These are phyloP conservation scores for Nyctibius grandis DNA, from an alignment of 2,797 vertebrate species.

Conservation along the genomic window DNA sequence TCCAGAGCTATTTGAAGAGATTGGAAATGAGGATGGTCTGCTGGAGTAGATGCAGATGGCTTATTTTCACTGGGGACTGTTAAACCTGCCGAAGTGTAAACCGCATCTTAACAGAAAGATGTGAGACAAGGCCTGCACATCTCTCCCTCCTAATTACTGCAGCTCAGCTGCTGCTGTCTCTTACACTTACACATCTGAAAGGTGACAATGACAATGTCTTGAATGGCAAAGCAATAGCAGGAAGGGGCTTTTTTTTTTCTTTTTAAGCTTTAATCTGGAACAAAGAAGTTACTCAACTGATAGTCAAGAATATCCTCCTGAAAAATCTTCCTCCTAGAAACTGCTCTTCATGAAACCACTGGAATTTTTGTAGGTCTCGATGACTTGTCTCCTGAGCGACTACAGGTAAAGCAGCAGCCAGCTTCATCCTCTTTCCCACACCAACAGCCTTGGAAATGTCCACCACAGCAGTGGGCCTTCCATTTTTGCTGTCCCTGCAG, in stretches of 20 bases:
- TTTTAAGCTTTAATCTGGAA: background rate
- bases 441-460: fast-evolving
- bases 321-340: background rate
- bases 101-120: constrained; percentile 22
- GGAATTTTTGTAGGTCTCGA: background rate
- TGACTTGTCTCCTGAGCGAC: background rate
- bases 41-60: constrained; percentile 37
- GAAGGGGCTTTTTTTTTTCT: background rate
- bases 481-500: background rate
- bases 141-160: constrained; percentile 49
- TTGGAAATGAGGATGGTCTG: background rate
- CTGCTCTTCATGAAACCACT: background rate
- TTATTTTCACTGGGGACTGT: constrained; percentile 36
- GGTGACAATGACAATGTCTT: constrained; percentile 53
- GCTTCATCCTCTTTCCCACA: background rate
- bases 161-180: constrained; percentile 64
- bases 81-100: constrained; percentile 46
- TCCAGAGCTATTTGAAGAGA: background rate
- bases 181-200: constrained; percentile 41
- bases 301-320: background rate
- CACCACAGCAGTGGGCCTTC: background rate
- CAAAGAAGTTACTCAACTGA: background rate
- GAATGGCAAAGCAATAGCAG: background rate
- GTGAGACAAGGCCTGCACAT: constrained; percentile 14
- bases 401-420: background rate